Percentiles rank a stretch among this genome's conserved stretches.
phyloP scores from a whole-genome alignment of 2,888 invertebrate genomes.

The Trichogramma dendrolimi region DNA sequence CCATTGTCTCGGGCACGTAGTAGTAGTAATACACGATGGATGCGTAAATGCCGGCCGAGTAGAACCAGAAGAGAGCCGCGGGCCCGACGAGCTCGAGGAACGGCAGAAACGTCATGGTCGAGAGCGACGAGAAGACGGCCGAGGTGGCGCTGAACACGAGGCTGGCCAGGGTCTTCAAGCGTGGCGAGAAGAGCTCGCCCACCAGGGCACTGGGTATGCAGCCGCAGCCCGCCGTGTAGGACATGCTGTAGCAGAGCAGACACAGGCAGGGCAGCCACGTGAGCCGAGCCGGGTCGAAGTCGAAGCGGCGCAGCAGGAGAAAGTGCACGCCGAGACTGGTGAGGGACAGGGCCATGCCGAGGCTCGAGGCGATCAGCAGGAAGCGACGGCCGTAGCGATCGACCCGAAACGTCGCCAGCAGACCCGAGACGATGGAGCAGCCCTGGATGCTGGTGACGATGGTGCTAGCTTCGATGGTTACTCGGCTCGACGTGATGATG shows the following conservation, averaged over 20 bases:
- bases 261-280: slow-evolving; percentile 42
- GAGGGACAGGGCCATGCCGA: slow-evolving; percentile 44
- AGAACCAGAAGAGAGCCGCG: slow-evolving; percentile 44
- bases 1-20: slow-evolving; percentile 43
- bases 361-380: slow-evolving; percentile 52
- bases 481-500: slow-evolving; percentile 46
- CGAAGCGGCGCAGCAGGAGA: slow-evolving; percentile 28
- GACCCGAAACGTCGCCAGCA: slow-evolving; percentile 50
- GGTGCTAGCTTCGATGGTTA: slow-evolving; percentile 42
- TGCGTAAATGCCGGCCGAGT: slow-evolving; percentile 33
- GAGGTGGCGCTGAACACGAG: slow-evolving; percentile 36
- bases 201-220: slow-evolving; percentile 42
- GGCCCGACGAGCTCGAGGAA: slow-evolving; percentile 40
- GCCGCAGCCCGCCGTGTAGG: slow-evolving; percentile 38
- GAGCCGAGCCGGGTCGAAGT: slow-evolving; percentile 25
- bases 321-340: slow-evolving; percentile 42
- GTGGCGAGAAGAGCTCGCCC: slow-evolving; percentile 45
- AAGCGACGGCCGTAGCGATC: slow-evolving; percentile 55
- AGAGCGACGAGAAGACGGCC: slow-evolving; percentile 39
- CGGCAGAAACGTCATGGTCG: slow-evolving; percentile 41
- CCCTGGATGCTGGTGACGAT: slow-evolving; percentile 55
- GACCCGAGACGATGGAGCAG: slow-evolving; percentile 54
- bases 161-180: slow-evolving; percentile 42
- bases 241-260: slow-evolving; percentile 37
- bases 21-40: slow-evolving; percentile 39